Evolutionary conservation across 2,113 vertebrate species (phyloP).

Genomic region (Mystacornis crossleyi): DNA sequence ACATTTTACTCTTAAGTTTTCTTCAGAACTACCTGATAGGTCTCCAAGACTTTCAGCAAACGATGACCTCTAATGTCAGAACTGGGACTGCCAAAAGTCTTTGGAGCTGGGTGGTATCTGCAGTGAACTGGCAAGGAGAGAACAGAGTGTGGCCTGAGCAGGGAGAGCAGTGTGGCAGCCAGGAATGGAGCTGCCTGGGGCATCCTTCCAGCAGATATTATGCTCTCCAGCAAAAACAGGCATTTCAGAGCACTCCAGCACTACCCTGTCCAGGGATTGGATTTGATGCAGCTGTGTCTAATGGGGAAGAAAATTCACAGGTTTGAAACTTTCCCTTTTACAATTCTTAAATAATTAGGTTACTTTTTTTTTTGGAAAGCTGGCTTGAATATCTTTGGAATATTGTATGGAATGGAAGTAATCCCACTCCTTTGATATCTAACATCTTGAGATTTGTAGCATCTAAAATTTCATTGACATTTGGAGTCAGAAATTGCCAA

Average conservation of each 20-base stretch:
- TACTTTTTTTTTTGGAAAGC: background rate
- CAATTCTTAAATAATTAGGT: background rate
- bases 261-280: background rate
- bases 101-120: background rate
- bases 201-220: slow-evolving; percentile 20
- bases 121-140: slow-evolving; percentile 10
- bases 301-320: background rate
- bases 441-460: background rate
- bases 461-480: slow-evolving; percentile 5
- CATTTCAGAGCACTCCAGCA: background rate
- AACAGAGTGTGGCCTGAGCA: background rate
- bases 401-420: background rate
- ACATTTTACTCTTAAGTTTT: background rate
- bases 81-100: background rate
- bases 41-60: background rate
- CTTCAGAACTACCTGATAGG: background rate
- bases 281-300: background rate
- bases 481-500: background rate
- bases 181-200: background rate
- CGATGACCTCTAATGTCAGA: background rate
- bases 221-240: background rate
- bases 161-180: background rate
- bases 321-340: background rate
- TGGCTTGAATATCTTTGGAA: background rate
- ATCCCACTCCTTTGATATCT: background rate